Percentiles rank a stretch among this genome's conserved stretches.
Evolutionary conservation across 2,113 vertebrate species (phyloP).

Genomic region (Pheucticus melanocephalus): DNA sequence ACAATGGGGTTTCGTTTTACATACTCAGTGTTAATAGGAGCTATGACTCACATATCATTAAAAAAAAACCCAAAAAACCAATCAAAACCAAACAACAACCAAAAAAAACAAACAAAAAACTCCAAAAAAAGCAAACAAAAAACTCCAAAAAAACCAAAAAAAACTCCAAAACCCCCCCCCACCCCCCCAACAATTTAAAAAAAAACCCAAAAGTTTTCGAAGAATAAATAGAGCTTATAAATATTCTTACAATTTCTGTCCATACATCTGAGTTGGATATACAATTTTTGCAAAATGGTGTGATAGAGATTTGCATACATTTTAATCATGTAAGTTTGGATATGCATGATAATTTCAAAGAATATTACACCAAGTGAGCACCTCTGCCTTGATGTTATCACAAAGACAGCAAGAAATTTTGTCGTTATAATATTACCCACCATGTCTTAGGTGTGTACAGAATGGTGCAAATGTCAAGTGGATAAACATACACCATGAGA

Average conservation of each 20-base stretch:
- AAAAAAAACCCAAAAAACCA: neutral
- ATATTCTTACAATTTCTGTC: neutral
- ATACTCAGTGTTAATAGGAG: neutral
- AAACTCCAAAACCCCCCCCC: neutral
- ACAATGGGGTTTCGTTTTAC: neutral
- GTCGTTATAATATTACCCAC: neutral
- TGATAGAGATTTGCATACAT: neutral
- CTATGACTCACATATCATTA: neutral
- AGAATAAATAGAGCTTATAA: neutral
- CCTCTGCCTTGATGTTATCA: neutral
- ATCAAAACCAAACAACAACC: neutral
- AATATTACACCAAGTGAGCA: neutral
- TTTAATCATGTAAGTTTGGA: neutral
- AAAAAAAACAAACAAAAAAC: neutral
- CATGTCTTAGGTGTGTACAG: neutral
- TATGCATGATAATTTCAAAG: neutral
- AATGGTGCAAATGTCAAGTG: neutral
- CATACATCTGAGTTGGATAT: neutral
- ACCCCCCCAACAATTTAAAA: no score
- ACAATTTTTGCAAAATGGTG: neutral
- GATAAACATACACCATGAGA: neutral
- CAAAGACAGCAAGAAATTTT: neutral
- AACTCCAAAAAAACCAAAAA: no score
- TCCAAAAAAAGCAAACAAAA: no score
- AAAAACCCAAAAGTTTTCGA: neutral